Evolutionary conservation across 2,113 vertebrate species (phyloP), one percentile per base, ranked within the genome.

Genomic region (Cacatua alba): DNA sequence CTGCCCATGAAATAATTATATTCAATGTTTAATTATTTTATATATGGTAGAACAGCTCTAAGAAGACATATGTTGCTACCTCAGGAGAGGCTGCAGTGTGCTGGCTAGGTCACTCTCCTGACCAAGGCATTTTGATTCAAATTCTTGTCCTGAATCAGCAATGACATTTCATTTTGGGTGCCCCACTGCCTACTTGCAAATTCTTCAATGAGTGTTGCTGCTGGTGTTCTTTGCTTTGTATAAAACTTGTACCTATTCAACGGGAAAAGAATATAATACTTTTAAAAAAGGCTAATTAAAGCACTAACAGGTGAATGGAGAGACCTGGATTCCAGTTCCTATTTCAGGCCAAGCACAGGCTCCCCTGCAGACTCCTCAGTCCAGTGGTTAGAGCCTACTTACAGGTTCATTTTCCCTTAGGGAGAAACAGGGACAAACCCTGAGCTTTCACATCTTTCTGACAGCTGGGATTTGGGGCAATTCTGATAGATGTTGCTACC

Each of bases 101-200:
- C 53, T 69, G 57, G 6, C 44, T 35, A 52, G 33, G 25, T 53
- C 15, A 57, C 14, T 70, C 20, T 25, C 25, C 43, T 51, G 33
- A 46, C 9, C 11, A 28, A 64, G 33, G 26, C 21, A 6, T 0
- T 0, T 37, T 59, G 3, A 11, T 79, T 71, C 74, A 62, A 85
- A 94, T 53, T 70, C 78, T 90, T 82, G 62, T 39, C 59, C 62
- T 65, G 57, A 85, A 88, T 13, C 55, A 57, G 12, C 2, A 1
- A 48, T 69, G 55, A 29, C 43, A 46, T 46, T 89, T 88, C 13
- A 20, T 67, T 90, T 77, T 71, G 33, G 10, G n/a, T 83, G 28
- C 20, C 41, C 53, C 29, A 51, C 10, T 5, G 1, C 52, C n/a
- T 59, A 21, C 72, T 33, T 57, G 49, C 13, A 80, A 46, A 77